Evolutionary conservation across 2,888 invertebrate genomes (phyloP), one percentile per base, ranked within the genome.

Genomic region (Philaethria dido): DNA sequence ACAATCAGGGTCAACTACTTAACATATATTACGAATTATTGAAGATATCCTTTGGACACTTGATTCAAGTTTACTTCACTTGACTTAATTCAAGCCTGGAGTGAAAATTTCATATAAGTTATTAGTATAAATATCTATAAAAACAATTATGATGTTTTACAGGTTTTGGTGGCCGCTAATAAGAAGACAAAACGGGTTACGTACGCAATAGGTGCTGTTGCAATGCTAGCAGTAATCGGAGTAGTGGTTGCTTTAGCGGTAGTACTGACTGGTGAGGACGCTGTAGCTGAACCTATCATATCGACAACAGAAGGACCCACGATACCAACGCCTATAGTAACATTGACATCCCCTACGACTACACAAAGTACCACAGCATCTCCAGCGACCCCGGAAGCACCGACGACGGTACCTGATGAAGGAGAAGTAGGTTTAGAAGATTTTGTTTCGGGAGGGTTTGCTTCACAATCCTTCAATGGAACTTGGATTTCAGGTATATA

Each of bases 401-500:
- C 79, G 52, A 70, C 71, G 11, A 29, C 69, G 1, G 6, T 39
- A n/a, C 65, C 73, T 14, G 61, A 70, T 52, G 81, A 77, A 59
- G 80, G 59, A 69, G 84, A 73, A 1, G 90, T 95, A 74, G 93
- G 93, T 63, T 90, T 97, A 69, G 95, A 96, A 69, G 96, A 97
- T 75, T 93, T 97, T 74, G 93, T 97, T 18, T 93, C 91, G 44
- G 96, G 96, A 55, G 94, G 93, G 69, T 94, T 95, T 70, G 87
- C 94, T 14, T 93, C 96, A 0, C 93, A 93, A 69, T 90, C 94
- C 48, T 97, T 97, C 84, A 97, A 97, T 84, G 97, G 95, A 62
- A 95, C 95, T 55, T 98, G 97, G 97, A 92, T 96, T 66, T 94
- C 95, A 82, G 96, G 97, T 96, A 88, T 84, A 82, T n/a, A 3